Percentiles rank a stretch among this genome's conserved stretches.
Conservation (phyloP, 2,113 vertebrate species). For the Rhizomys pruinosus region DNA sequence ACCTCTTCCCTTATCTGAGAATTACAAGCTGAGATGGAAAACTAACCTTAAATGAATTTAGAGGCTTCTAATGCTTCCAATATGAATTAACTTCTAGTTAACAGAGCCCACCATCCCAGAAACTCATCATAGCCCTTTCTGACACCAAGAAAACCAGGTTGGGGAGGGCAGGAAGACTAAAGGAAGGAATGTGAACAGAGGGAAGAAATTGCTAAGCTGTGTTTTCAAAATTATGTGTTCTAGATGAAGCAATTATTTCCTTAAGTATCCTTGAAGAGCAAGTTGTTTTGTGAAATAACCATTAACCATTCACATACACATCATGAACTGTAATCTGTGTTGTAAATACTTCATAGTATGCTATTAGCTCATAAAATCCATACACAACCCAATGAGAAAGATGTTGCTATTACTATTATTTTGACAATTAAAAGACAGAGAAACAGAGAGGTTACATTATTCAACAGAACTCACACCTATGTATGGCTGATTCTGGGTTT, state of each 20-base stretch:
- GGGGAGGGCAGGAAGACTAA: neutral
- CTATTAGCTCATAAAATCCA: neutral
- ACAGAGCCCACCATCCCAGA: neutral
- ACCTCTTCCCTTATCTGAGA: slow-evolving; percentile 4
- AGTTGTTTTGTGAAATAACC: slow-evolving; percentile 23
- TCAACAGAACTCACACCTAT: neutral
- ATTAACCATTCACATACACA: neutral
- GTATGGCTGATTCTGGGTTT: neutral
- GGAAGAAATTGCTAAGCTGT: neutral
- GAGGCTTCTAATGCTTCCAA: neutral
- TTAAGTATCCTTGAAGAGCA: neutral
- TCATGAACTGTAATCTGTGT: neutral
- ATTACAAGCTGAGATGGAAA: slow-evolving; percentile 3
- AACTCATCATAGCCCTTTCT: neutral
- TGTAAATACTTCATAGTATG: slow-evolving; percentile 1
- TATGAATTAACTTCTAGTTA: neutral
- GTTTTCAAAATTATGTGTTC: slow-evolving; percentile 9
- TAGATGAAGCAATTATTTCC: neutral
- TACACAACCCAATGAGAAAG: neutral
- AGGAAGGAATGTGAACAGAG: neutral
- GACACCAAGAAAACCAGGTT: neutral
- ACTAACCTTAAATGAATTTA: neutral
- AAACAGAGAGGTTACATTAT: neutral
- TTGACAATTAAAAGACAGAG: neutral
- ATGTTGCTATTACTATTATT: neutral